These are phyloP conservation scores for Microchrysa polita DNA, from an alignment of 2,888 invertebrate genomes.

Conservation along the genomic window DNA sequence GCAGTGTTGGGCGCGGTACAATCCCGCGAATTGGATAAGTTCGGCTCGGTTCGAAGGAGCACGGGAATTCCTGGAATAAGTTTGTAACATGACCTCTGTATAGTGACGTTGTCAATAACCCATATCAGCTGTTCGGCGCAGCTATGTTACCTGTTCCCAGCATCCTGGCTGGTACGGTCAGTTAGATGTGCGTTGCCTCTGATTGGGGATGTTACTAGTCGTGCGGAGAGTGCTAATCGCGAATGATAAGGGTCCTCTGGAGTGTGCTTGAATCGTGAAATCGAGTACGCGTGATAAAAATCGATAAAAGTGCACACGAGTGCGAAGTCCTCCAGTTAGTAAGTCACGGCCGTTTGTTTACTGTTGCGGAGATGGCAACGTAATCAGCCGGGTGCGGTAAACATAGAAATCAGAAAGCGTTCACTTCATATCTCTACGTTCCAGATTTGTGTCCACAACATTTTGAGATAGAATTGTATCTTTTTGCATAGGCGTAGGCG, in stretches of 20 bases:
- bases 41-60: not conserved
- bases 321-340: not conserved
- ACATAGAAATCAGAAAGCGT: too few relatives aligned
- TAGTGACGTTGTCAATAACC: not conserved
- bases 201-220: not conserved
- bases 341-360: conserved; percentile 9
- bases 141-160: not conserved
- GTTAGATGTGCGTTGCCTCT: not conserved
- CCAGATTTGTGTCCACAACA: too few relatives aligned
- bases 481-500: too few relatives aligned
- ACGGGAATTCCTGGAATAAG: not conserved
- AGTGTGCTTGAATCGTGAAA: not conserved
- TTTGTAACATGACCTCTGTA: not conserved
- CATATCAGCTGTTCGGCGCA: conserved; percentile 38
- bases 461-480: too few relatives aligned
- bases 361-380: not conserved
- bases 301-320: conserved; percentile 30
- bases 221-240: not conserved
- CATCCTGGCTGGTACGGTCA: not conserved
- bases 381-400: too few relatives aligned
- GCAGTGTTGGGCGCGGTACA: not conserved
- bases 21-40: not conserved
- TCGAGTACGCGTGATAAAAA: conserved; percentile 6
- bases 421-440: too few relatives aligned
- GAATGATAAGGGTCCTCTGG: too few relatives aligned